Evolutionary conservation across 2,113 vertebrate species (phyloP).

Genomic region (Greenwoodochromis staneri): DNA sequence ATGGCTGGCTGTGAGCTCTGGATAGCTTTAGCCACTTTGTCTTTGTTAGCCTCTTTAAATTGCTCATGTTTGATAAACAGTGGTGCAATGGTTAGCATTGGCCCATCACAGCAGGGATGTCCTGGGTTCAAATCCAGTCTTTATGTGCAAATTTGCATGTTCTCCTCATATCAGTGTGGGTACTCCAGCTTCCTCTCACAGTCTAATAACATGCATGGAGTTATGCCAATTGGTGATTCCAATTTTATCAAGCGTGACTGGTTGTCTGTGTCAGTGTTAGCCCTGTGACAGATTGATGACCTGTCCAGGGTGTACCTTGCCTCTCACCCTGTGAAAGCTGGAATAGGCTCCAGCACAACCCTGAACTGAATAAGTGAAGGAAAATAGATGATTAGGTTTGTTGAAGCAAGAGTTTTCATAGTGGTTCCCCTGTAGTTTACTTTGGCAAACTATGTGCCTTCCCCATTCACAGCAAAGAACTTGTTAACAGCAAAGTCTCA

Average conservation of each 20-base stretch:
- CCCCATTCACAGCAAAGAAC: neutral
- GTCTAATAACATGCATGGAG: neutral
- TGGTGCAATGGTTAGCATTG: fast-evolving
- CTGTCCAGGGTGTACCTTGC: neutral
- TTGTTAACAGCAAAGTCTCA: neutral
- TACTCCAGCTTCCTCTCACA: neutral
- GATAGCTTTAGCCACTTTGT: neutral
- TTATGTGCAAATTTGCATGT: neutral
- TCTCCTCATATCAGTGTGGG: neutral
- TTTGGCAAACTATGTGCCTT: neutral
- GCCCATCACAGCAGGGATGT: neutral
- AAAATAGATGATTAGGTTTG: neutral
- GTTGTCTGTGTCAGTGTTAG: neutral
- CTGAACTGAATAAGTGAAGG: neutral
- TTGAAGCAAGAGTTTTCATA: neutral
- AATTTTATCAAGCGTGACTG: neutral
- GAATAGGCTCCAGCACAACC: neutral
- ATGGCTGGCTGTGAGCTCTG: neutral
- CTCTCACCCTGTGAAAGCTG: neutral
- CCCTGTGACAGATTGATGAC: neutral
- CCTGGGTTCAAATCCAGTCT: neutral
- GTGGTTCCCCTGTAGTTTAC: neutral
- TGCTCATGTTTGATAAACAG: neutral
- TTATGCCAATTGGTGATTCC: neutral
- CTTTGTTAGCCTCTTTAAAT: neutral